Base-by-base conservation (phyloP, 1,140 invertebrate species). In the Araneus ventricosus region DNA sequence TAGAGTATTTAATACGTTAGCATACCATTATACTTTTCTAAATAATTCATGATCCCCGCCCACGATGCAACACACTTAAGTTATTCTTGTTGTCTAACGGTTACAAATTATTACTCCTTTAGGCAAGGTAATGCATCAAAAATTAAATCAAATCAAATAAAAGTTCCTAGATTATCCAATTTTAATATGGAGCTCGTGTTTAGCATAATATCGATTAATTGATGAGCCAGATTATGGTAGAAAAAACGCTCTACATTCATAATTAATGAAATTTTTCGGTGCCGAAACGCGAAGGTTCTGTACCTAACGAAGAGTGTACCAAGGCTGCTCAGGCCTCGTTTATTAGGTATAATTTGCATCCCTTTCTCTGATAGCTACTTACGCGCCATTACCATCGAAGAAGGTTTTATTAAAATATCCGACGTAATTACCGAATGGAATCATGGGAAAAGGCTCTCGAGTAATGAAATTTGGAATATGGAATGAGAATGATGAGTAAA, bases 351-450 rank as follows among this genome's bases (percentile, higher is more conserved):
- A 84, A 84, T 84, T 84, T 84, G 37, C 79, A 45, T 39, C 41
- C 8, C n/a, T 24, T 75, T 75, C 70, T 22, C 41, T 14, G 27
- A 34, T 24, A 30, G 82, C 41, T 52, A 27, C 41, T 84, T 52
- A 84, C 82, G 39, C 7, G 0, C 39, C 82, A 41, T 30, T 84
- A 84, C 4, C n/a, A 52, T 22, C 82, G 24, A n/a, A 52, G 52
- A 24, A 84, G 45, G 45, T 84, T 84, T 84, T 84, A 84, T 84
- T 84, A 84, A 84, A 84, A 52, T 84, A 52, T 84, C 27, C 82
- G n/a, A 57, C 7, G 70, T 84, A 84, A 84, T 84, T 84, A 84
- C 41, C 45, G 34, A 37, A 34, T 75, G 30, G 70, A 75, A 75
- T 34, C 34, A 75, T 75, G 70, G 27, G 39, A 52, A 84, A 84